Evolutionary conservation across 64 coral and sea anemone genomes (phyloP).

Genomic region (Porites lutea): DNA sequence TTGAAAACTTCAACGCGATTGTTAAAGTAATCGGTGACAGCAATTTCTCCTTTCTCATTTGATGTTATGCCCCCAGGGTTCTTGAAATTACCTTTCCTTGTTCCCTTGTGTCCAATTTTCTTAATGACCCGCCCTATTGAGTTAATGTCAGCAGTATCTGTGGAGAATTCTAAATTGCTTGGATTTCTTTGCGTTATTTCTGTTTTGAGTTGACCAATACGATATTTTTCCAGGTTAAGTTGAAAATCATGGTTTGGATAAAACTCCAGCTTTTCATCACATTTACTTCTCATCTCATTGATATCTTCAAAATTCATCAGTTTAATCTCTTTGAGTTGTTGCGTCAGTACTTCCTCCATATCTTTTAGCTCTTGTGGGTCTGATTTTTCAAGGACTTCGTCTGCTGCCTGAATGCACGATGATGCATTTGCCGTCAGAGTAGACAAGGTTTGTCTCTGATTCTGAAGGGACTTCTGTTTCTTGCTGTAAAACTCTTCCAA

Average conservation of each 20-base stretch:
- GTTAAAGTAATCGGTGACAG: slow-evolving; percentile 88
- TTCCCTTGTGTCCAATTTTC: slow-evolving; percentile 88
- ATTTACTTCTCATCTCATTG: slow-evolving; percentile 34
- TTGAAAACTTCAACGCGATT: slow-evolving; percentile 90
- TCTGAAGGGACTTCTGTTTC: slow-evolving; percentile 72
- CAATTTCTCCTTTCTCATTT: slow-evolving; percentile 79
- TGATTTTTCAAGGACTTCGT: slow-evolving; percentile 64
- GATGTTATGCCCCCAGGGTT: slow-evolving; percentile 73
- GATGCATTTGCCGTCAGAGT: slow-evolving; percentile 68
- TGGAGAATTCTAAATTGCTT: background rate
- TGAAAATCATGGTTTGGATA: slow-evolving; percentile 41
- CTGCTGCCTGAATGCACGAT: slow-evolving; percentile 66
- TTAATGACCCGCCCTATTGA: slow-evolving; percentile 74
- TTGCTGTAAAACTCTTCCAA: slow-evolving; percentile 74
- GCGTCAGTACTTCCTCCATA: slow-evolving; percentile 61
- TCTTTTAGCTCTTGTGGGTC: slow-evolving; percentile 69
- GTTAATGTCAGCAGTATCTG: background rate
- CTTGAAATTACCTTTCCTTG: slow-evolving; percentile 86
- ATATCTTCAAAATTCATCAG: slow-evolving; percentile 75
- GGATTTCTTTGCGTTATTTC: slow-evolving; percentile 46
- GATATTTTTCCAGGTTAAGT: slow-evolving; percentile 28
- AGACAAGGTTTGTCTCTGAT: slow-evolving; percentile 65
- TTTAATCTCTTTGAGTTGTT: slow-evolving; percentile 82
- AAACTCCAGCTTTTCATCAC: slow-evolving; percentile 79
- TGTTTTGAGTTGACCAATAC: slow-evolving; percentile 60